Evolutionary conservation across 1,140 invertebrate genomes (phyloP).

Genomic region (Cheumatopsyche charites): DNA sequence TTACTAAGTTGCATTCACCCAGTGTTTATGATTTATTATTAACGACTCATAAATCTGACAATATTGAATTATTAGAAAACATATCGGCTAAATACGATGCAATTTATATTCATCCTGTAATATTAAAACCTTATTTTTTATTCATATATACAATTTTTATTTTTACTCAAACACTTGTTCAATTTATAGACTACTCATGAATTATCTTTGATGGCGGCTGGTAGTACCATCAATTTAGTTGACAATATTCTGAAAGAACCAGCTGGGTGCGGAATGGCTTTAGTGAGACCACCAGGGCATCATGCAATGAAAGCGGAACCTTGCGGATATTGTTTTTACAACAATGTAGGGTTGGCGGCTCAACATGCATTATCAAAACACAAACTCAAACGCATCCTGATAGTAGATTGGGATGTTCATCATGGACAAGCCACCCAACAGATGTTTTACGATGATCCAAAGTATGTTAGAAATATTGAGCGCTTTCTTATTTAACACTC

Average conservation of each 20-base stretch:
- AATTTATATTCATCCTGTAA: constrained; percentile 85
- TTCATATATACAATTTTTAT: not conserved
- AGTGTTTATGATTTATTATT: constrained; percentile 70
- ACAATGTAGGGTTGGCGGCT: constrained; percentile 94
- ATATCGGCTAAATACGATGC: constrained; percentile 82
- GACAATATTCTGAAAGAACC: constrained; percentile 71
- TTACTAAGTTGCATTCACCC: constrained; percentile 70
- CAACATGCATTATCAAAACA: constrained; percentile 73
- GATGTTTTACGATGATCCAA: constrained; percentile 91
- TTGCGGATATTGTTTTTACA: constrained; percentile 96
- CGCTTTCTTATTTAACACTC: too few relatives aligned
- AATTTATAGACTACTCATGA: constrained; percentile 77
- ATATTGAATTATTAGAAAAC: constrained; percentile 70
- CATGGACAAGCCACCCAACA: constrained; percentile 95
- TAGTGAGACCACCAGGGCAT: constrained; percentile 91
- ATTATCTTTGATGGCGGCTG: constrained; percentile 75
- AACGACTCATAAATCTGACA: constrained; percentile 64
- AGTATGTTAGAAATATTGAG: constrained; percentile 61
- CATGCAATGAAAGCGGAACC: constrained; percentile 91
- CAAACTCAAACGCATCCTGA: constrained; percentile 74
- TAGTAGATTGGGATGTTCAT: constrained; percentile 98
- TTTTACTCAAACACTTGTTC: constrained; percentile 21
- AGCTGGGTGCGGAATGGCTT: constrained; percentile 86
- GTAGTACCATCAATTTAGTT: constrained; percentile 81
- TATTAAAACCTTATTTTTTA: constrained; percentile 46